A percentile compares a stretch with the other conserved stretches of the same genome.
Conservation (phyloP, 2,113 vertebrate genomes). For the Chionodraco myersi region DNA sequence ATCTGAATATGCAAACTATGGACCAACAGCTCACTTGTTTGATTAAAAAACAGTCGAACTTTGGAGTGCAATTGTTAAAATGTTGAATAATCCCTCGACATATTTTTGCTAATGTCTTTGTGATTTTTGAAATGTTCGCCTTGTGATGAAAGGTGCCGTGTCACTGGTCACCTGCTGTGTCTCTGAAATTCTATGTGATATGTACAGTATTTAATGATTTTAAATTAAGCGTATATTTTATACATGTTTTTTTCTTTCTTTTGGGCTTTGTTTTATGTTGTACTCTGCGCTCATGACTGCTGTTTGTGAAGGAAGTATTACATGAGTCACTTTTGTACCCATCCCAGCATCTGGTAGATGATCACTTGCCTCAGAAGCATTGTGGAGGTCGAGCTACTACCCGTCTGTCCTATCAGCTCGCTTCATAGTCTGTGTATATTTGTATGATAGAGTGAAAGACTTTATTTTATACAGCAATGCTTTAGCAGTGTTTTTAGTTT, state of each 20-base stretch:
- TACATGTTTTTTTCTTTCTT: conserved; percentile 51
- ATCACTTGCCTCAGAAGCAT: conserved; percentile 42
- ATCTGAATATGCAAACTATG: conserved; percentile 61
- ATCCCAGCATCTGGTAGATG: conserved; percentile 35
- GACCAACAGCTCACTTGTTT: conserved; percentile 47
- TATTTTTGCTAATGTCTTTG: conserved; percentile 45
- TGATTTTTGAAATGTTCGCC: conserved; percentile 46
- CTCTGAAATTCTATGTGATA: conserved; percentile 70
- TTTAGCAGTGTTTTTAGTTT: conserved; percentile 33
- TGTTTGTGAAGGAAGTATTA: conserved; percentile 70
- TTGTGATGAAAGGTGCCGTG: conserved; percentile 53
- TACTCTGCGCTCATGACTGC: conserved; percentile 65
- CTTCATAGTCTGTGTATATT: conserved; percentile 49
- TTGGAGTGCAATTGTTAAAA: conserved; percentile 59
- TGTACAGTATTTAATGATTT: conserved; percentile 87
- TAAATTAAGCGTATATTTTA: conserved; percentile 84
- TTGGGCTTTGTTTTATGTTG: conserved; percentile 57
- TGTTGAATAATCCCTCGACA: not conserved
- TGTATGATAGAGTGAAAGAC: conserved; percentile 45
- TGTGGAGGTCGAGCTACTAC: conserved; percentile 33
- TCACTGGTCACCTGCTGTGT: conserved; percentile 65
- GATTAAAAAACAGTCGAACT: conserved; percentile 11
- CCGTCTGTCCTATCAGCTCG: conserved; percentile 27
- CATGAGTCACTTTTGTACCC: conserved; percentile 50
- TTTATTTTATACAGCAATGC: conserved; percentile 63